phyloP scores from a whole-genome alignment of 2,113 vertebrate genomes.

The Mesembrinibis cayennensis region DNA sequence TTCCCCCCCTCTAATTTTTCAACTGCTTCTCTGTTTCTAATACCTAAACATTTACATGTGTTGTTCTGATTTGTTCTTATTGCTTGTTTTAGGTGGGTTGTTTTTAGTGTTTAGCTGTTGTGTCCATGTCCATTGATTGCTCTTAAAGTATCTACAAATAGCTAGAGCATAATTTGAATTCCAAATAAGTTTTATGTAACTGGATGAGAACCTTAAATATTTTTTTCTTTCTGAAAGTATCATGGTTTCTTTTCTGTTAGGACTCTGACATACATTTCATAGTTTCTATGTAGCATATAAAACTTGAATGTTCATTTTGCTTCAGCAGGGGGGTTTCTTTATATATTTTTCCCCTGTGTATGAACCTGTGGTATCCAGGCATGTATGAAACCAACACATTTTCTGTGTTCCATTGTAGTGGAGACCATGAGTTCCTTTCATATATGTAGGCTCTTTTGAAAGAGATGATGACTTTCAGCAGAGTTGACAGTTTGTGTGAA shows the following conservation, averaged over 20 bases:
- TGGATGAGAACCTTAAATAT: neutral
- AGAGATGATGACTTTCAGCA: neutral
- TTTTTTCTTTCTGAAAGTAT: neutral
- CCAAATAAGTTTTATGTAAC: neutral
- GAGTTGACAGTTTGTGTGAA: neutral
- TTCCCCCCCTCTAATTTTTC: neutral
- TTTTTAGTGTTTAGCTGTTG: neutral
- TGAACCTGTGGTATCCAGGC: neutral
- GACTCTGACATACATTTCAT: neutral
- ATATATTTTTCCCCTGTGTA: neutral
- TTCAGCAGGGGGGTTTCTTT: neutral
- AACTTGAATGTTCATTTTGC: neutral
- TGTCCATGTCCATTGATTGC: neutral
- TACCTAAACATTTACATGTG: neutral
- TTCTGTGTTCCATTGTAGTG: neutral
- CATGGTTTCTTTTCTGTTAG: neutral
- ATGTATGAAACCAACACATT: neutral
- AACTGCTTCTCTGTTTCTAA: neutral
- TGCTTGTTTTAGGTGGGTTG: neutral
- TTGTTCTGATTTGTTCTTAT: neutral
- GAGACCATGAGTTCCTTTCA: neutral
- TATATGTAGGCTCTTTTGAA: neutral
- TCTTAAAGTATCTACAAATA: neutral
- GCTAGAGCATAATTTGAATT: neutral
- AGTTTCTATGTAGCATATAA: neutral